Conservation (phyloP, 2,797 vertebrate genomes). For the Xerus rutilus region DNA sequence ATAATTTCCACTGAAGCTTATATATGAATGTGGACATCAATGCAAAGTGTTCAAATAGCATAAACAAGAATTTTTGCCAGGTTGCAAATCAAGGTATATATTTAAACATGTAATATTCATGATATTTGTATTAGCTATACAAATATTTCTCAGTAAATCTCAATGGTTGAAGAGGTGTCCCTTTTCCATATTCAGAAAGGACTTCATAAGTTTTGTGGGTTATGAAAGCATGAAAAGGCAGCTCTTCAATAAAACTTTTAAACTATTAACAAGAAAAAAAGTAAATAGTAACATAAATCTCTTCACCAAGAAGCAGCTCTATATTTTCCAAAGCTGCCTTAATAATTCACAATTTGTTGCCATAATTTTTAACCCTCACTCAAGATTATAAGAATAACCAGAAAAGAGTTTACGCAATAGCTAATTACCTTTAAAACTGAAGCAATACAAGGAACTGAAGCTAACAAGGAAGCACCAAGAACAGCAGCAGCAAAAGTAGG, state of each 20-base stretch:
- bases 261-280: constrained; percentile 33
- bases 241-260: background rate
- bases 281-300: background rate
- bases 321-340: constrained; percentile 9
- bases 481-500: background rate
- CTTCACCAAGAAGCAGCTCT: background rate
- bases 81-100: background rate
- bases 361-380: constrained; percentile 40
- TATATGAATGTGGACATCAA: background rate
- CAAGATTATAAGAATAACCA: background rate
- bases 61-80: background rate
- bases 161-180: background rate
- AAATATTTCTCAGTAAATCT: constrained; percentile 20
- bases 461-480: background rate
- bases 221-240: background rate
- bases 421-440: background rate
- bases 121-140: background rate
- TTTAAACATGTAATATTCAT: background rate
- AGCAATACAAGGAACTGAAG: background rate
- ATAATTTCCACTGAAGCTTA: background rate
- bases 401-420: background rate
- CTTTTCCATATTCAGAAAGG: constrained; percentile 40
- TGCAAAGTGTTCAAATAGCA: background rate
- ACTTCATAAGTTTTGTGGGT: background rate
- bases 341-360: background rate